Percentiles rank a stretch among this genome's conserved stretches.
Evolutionary conservation across 2,888 invertebrate genomes (phyloP).

Genomic region (Thalpophila matura): DNA sequence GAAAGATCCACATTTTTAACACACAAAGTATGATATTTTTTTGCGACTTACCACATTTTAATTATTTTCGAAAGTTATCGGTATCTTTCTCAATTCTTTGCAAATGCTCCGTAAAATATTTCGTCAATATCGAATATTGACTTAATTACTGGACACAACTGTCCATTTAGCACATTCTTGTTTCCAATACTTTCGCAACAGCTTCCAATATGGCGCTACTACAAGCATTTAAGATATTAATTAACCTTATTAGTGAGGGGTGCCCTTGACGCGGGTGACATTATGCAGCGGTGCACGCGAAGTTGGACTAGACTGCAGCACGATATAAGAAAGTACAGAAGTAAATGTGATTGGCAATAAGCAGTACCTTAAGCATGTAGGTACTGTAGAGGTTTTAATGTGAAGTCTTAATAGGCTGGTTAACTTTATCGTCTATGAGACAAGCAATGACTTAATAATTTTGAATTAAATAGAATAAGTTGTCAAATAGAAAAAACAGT

Average conservation of each 20-base stretch:
- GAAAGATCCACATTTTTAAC: too few relatives aligned
- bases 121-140: conserved; percentile 18
- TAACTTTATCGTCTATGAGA: too few relatives aligned
- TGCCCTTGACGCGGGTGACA: conserved; percentile 53
- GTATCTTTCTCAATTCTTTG: background rate
- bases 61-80: conserved; percentile 1
- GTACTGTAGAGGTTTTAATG: too few relatives aligned
- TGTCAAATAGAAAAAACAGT: too few relatives aligned
- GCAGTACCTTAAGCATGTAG: background rate
- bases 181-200: conserved; percentile 43
- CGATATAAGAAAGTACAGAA: conserved; percentile 5
- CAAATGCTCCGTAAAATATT: conserved; percentile 5
- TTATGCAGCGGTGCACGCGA: conserved; percentile 31
- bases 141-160: conserved; percentile 8
- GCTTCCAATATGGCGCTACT: conserved; percentile 31
- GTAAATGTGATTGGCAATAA: background rate
- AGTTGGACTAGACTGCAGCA: conserved; percentile 19
- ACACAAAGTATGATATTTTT: too few relatives aligned
- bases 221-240: conserved; percentile 47
- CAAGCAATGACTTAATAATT: too few relatives aligned
- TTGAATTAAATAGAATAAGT: too few relatives aligned
- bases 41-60: background rate
- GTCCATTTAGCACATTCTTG: conserved; percentile 13
- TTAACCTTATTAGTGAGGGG: conserved; percentile 42
- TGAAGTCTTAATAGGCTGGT: too few relatives aligned